Conservation (phyloP, 2,113 vertebrate genomes). For the Acanthisitta chloris region DNA sequence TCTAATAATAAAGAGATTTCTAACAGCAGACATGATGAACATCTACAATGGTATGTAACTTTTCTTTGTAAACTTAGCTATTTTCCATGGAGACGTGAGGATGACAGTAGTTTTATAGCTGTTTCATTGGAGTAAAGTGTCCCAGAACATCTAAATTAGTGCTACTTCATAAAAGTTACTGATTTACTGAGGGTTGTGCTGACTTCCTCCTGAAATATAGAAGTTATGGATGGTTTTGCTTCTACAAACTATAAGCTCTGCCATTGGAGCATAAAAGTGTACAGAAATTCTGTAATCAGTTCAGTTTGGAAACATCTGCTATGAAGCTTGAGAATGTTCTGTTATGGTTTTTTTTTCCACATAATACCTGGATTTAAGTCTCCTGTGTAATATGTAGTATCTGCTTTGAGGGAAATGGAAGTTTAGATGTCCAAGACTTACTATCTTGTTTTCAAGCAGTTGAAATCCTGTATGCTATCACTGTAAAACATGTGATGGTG, state of each 20-base stretch:
- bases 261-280: neutral
- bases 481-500: neutral
- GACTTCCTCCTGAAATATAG: neutral
- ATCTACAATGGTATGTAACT: constrained; percentile 72
- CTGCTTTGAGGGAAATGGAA: neutral
- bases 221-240: neutral
- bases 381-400: neutral
- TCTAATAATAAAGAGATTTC: constrained; percentile 88
- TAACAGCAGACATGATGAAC: constrained; percentile 55
- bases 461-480: neutral
- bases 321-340: neutral
- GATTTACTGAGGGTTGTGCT: neutral
- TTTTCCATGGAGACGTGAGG: neutral
- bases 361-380: neutral
- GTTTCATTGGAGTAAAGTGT: neutral
- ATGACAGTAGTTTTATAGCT: neutral
- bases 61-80: neutral
- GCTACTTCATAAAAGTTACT: neutral
- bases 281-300: neutral
- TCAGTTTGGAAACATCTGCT: neutral
- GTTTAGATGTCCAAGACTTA: neutral
- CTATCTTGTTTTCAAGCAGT: neutral
- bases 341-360: neutral
- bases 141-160: neutral
- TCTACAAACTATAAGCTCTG: neutral